These are phyloP conservation scores for Streptopelia turtur DNA, from an alignment of 2,797 vertebrate species.

Conservation along the genomic window DNA sequence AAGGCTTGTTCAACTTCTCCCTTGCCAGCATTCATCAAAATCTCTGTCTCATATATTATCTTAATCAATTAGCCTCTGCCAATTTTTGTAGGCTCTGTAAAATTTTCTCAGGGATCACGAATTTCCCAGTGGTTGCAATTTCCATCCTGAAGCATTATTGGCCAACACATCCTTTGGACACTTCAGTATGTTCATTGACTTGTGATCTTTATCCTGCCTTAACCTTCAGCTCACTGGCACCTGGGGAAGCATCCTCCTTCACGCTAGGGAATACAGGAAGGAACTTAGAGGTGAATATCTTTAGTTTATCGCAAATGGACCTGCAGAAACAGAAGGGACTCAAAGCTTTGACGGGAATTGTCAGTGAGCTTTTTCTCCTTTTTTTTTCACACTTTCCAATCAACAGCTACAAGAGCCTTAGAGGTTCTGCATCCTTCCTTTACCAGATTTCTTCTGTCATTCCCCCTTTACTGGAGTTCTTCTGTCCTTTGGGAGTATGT, in stretches of 20 bases:
- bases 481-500: neutral
- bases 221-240: neutral
- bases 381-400: neutral
- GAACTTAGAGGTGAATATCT: neutral
- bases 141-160: neutral
- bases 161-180: neutral
- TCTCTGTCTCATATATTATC: neutral
- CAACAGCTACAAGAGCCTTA: neutral
- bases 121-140: neutral
- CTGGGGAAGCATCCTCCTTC: neutral
- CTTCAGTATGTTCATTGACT: neutral
- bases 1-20: neutral
- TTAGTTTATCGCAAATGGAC: neutral
- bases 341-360: neutral
- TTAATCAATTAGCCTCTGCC: neutral
- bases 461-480: neutral
- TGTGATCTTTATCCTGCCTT: neutral
- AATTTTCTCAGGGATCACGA: neutral
- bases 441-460: neutral
- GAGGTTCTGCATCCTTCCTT: neutral
- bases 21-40: neutral
- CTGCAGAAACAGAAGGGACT: neutral
- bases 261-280: accelerated
- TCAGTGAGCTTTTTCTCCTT: neutral
- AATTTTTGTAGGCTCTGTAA: neutral